Base-by-base conservation (phyloP, 2,888 invertebrate species). In the Tetheella fluctuosa region DNA sequence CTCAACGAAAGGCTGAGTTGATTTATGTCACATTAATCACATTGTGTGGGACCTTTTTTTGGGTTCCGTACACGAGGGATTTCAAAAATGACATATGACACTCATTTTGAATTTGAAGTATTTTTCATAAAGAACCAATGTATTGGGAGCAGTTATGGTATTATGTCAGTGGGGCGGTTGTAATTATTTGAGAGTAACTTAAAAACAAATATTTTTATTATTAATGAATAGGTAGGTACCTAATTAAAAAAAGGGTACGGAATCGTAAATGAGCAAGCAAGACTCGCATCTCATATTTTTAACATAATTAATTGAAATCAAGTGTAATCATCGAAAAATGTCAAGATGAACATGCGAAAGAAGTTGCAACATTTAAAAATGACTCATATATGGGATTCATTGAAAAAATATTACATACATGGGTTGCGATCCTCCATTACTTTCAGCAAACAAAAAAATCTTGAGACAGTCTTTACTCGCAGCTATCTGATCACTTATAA, bases 341-440 rank as follows among this genome's bases (percentile, higher is more conserved):
- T 82, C 82, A 82, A 82, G 82, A 75, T 71, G 72, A 80, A 79
- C 81, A 64, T 69, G 80, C 75, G 69, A 74, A 65, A 57, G 52
- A 73, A 63, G 20, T 48, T 48, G 20, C 48, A 48, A 48, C 48
- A 48, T 20, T 42, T 42, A 42, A 42, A 17, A 42, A 8, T 48
- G 48, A 48, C 48, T 48, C 48, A 48, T 20, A 20, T 48, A 20
- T 48, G 48, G 20, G 48, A 0, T 48, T 20, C 48, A 48, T 15
- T 42, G 42, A 42, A 42, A 42, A 42, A 42, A 42, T 10, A 48
- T 20, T 17, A 48, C 48, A 48, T 15, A 42, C 42, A 10, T 42
- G 17, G 17, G 7, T 42, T 42, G 42, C 17, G 42, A 7, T 5
- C 5, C 6, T 6, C n/a, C 13, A 17, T 0, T 7, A 42, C 7